Base-by-base conservation (phyloP, 2,888 invertebrate genomes). In the Epiblema foenella region DNA sequence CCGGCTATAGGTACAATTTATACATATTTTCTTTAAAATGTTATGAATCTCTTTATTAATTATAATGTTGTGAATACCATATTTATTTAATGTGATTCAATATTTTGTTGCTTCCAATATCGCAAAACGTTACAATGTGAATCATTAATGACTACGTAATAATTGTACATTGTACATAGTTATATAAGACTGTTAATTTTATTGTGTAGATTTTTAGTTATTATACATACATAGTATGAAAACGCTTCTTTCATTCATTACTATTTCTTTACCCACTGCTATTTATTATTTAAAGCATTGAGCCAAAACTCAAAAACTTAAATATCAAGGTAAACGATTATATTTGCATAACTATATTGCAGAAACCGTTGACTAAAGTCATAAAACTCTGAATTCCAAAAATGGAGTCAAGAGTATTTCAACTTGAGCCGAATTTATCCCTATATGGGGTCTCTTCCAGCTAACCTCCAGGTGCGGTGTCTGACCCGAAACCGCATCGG, bases 131-230 rank as follows among this genome's bases (percentile, higher is more conserved):
- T 11, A 33, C 15, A 7, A 7, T 51, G 17, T 51, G 4, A 51
- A 46, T 7, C 12, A 33, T 51, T n/a, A 33, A 46, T 62, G 33
- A 10, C 17, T 18, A 49, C 29, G 24, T 60, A 54, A 51, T 69
- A 54, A 24, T 56, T 60, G 46, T 59, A 49, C 20, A 52, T 69
- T 69, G 59, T 70, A 70, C 18, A 70, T 70, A 66, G 58, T 12
- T 70, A 66, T 66, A 70, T 70, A 60, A 71, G 70, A 71, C 70
- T 71, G 70, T 71, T 71, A 62, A 66, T 66, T 54, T 66, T 60
- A 71, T 67, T 39, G 9, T 66, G 66, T 71, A 67, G 11, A 57
- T 67, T 66, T 66, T 66, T 49, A 17, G 58, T 66, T 71, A 69
- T 52, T 68, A 68, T 62, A 71, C 66, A 67, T 71, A 67, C 66